Conservation (phyloP, 2,888 invertebrate species). For the Elgonia sp. region DNA sequence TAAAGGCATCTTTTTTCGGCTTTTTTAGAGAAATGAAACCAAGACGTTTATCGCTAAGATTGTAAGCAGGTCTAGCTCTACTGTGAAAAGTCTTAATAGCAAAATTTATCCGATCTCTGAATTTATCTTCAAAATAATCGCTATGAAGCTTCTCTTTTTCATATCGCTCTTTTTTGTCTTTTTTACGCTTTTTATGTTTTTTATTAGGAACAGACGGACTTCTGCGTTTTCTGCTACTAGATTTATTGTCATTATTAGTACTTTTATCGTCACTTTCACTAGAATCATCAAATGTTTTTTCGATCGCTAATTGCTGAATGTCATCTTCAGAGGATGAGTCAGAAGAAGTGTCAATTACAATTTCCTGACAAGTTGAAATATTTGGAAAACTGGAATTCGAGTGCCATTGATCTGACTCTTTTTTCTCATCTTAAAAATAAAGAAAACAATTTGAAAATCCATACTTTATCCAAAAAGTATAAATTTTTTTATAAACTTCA, state of each 20-base stretch:
- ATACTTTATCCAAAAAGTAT: too few species aligned
- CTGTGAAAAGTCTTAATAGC: slow-evolving; percentile 89
- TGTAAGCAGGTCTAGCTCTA: slow-evolving; percentile 89
- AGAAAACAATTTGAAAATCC: too few species aligned
- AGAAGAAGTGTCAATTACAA: slow-evolving; percentile 76
- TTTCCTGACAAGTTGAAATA: slow-evolving; percentile 25
- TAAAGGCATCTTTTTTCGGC: slow-evolving; percentile 72
- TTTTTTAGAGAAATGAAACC: slow-evolving; percentile 78
- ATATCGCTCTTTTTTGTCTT: slow-evolving; percentile 67
- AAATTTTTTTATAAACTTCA: too few species aligned
- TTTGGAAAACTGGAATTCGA: background rate
- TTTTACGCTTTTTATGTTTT: slow-evolving; percentile 78
- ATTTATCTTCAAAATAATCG: slow-evolving; percentile 89
- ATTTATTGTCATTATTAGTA: background rate
- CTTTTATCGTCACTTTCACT: background rate
- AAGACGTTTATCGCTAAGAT: slow-evolving; percentile 75
- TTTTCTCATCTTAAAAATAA: too few species aligned
- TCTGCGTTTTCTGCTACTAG: slow-evolving; percentile 74
- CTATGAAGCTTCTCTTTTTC: slow-evolving; percentile 80
- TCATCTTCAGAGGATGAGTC: slow-evolving; percentile 81
- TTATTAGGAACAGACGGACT: slow-evolving; percentile 64
- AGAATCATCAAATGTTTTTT: background rate
- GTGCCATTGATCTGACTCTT: too few species aligned
- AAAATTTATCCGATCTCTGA: slow-evolving; percentile 88
- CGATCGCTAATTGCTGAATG: slow-evolving; percentile 48